Evolutionary conservation across 2,888 invertebrate species (phyloP).

Genomic region (Deroplatys truncata): DNA sequence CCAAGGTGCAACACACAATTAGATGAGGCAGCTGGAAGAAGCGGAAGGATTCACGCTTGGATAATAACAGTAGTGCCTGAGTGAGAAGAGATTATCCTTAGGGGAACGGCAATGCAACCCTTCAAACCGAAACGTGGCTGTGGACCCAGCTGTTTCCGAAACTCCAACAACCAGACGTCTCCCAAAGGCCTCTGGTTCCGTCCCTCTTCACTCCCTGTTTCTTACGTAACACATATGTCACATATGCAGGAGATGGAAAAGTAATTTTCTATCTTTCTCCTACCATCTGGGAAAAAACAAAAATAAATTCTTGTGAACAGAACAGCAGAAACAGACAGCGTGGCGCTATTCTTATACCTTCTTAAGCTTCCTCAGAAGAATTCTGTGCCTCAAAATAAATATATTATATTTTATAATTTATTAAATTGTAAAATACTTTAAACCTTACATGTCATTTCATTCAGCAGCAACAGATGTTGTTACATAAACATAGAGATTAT

Average conservation of each 20-base stretch:
- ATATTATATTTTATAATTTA: too few relatives aligned
- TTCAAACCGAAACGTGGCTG: not conserved
- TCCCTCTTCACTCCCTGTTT: not conserved
- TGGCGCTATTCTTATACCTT: too few relatives aligned
- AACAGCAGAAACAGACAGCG: not conserved
- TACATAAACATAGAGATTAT: too few relatives aligned
- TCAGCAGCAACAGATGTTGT: too few relatives aligned
- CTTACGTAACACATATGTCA: not conserved
- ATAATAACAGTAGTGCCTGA: not conserved
- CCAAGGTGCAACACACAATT: not conserved
- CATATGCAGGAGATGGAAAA: not conserved
- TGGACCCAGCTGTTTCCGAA: not conserved
- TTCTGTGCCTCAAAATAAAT: too few relatives aligned
- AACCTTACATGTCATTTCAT: too few relatives aligned
- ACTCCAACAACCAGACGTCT: not conserved
- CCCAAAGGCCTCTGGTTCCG: not conserved
- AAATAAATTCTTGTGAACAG: not conserved
- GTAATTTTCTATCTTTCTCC: not conserved
- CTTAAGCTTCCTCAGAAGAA: too few relatives aligned
- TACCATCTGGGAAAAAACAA: not conserved
- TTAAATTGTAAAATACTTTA: too few relatives aligned
- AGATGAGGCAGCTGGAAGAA: not conserved
- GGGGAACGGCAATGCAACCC: not conserved
- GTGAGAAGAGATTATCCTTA: not conserved
- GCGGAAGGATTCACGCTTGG: not conserved